Percentiles rank a stretch among this genome's conserved stretches.
These are phyloP conservation scores for Dicyrtomina minuta DNA, from an alignment of 2,888 invertebrate genomes.

Conservation along the genomic window DNA sequence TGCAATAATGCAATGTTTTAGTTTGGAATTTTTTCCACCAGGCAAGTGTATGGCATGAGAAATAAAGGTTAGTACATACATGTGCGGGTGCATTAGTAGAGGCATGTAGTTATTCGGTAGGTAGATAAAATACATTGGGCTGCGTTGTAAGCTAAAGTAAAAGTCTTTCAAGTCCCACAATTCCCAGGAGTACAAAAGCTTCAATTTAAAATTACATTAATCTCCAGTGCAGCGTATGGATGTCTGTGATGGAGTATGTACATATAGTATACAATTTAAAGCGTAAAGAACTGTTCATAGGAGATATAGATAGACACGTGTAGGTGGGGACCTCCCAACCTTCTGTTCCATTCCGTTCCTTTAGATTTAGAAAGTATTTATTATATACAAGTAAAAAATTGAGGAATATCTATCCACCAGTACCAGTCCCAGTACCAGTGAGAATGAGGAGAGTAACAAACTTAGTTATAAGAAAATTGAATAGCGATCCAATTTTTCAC, in stretches of 20 bases:
- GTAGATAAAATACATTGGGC: too few relatives aligned
- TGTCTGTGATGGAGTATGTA: not conserved
- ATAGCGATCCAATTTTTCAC: constrained; percentile 31
- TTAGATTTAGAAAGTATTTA: not conserved
- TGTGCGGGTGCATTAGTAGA: not conserved
- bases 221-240: not conserved
- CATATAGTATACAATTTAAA: too few relatives aligned
- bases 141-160: too few relatives aligned
- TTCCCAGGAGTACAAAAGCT: not conserved
- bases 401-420: not conserved
- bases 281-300: not conserved
- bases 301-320: not conserved
- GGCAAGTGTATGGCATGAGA: not conserved
- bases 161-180: constrained; percentile 19
- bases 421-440: too few relatives aligned
- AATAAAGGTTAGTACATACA: not conserved
- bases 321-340: too few relatives aligned
- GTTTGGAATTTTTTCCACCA: not conserved
- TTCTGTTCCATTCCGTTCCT: too few relatives aligned
- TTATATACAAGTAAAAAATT: not conserved
- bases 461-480: constrained; percentile 25
- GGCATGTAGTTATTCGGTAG: too few relatives aligned
- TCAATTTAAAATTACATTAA: constrained; percentile 17
- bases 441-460: constrained; percentile 8
- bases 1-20: too few relatives aligned